These are phyloP conservation scores for Atethmia centrago DNA, from an alignment of 2,888 invertebrate genomes.

Conservation along the genomic window DNA sequence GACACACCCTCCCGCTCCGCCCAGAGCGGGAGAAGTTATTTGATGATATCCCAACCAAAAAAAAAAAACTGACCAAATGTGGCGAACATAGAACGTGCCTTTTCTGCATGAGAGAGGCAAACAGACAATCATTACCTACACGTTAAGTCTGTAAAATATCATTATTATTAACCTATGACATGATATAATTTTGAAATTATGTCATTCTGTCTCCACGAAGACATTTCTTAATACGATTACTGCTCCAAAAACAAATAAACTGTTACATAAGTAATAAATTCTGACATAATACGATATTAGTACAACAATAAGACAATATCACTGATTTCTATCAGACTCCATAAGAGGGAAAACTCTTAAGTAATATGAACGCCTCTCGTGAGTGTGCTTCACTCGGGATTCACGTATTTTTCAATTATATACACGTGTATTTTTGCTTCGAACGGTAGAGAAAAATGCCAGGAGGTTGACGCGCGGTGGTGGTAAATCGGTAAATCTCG, in stretches of 20 bases:
- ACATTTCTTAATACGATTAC: slow-evolving; percentile 26
- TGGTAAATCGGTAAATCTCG: background rate
- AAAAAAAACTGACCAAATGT: background rate
- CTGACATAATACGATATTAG: slow-evolving; percentile 17
- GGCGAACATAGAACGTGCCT: background rate
- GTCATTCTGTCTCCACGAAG: background rate
- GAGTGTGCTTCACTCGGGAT: slow-evolving; percentile 19
- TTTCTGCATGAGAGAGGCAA: background rate
- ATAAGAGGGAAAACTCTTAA: slow-evolving; percentile 28
- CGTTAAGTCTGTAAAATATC: no score
- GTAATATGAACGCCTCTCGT: slow-evolving; percentile 46
- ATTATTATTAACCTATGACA: background rate
- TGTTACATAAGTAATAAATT: slow-evolving; percentile 4
- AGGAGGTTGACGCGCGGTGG: background rate
- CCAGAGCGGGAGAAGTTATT: no score
- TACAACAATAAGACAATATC: slow-evolving; percentile 30
- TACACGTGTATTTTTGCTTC: slow-evolving; percentile 24
- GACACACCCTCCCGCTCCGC: no score
- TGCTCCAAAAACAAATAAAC: slow-evolving; percentile 11
- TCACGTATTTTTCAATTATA: slow-evolving; percentile 46
- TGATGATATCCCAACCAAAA: no score
- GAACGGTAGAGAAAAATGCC: slow-evolving; percentile 6
- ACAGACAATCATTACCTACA: background rate
- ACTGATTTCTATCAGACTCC: slow-evolving; percentile 26
- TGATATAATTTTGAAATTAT: background rate